phyloP scores from a whole-genome alignment of 2,888 invertebrate species.

The Caenorhabditis imperialis region DNA sequence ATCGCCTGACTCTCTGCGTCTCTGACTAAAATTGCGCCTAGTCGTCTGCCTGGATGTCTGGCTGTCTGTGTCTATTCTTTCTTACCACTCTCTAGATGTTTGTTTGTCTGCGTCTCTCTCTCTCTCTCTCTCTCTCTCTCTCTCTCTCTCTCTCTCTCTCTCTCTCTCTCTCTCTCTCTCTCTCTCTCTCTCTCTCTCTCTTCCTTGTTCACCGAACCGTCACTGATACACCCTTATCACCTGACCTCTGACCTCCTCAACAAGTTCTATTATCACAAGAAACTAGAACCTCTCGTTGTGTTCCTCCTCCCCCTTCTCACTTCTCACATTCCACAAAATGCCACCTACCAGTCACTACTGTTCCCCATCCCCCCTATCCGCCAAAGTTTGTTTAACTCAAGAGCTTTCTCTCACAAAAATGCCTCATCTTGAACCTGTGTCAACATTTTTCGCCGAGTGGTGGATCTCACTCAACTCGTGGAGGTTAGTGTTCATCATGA shows the following conservation, averaged over 20 bases:
- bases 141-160: not conserved
- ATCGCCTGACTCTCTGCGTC: too few relatives aligned
- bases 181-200: constrained; percentile 6
- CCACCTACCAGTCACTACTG: not conserved
- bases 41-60: too few relatives aligned
- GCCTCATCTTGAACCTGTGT: constrained; percentile 41
- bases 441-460: constrained; percentile 16
- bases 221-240: not conserved
- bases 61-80: too few relatives aligned
- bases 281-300: too few relatives aligned
- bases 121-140: too few relatives aligned
- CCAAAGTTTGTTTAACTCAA: constrained; percentile 20
- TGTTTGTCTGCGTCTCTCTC: too few relatives aligned
- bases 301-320: too few relatives aligned
- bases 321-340: not conserved
- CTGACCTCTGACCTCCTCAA: not conserved
- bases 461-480: not conserved
- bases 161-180: constrained; percentile 4
- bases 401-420: constrained; percentile 4
- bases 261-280: not conserved
- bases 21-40: too few relatives aligned
- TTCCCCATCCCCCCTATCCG: not conserved
- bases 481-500: too few relatives aligned
- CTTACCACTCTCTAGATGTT: too few relatives aligned
- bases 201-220: not conserved